Evolutionary conservation across 2,113 vertebrate genomes (phyloP), one percentile per base, ranked within the genome.

Genomic region (Epinephelus fuscoguttatus): DNA sequence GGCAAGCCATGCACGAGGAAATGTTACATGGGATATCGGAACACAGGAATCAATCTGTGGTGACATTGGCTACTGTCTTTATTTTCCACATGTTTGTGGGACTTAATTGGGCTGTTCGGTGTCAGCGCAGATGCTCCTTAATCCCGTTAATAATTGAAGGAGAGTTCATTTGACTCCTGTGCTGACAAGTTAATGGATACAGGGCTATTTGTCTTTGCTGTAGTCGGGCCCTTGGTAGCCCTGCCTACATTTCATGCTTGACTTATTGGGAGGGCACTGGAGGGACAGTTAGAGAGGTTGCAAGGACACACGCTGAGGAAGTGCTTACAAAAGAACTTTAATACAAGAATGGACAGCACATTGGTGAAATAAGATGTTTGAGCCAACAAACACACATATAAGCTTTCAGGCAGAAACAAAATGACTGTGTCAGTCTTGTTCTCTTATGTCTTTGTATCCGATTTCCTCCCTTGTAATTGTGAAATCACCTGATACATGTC

Each of bases 171-270:
- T 87, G 82, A 90, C 81, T 83, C 47, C 21, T 69, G 23, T 75
- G 79, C 67, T 90, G 91, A 92, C 87, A 92, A 81, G 66, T 75
- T 90, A 86, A 92, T 91, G 81, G 77, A 85, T 84, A 73, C 81
- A 69, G 66, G 78, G 70, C 68, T 60, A 62, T 89, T 82, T 84
- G 70, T 92, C 85, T 92, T 69, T 62, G 62, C 69, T 85, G 67
- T 70, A 55, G 68, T 72, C 50, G 4, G 42, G 82, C 85, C 42
- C 47, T 88, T 55, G 57, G 70, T 86, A 88, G 85, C 84, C 84
- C 84, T 84, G 68, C 77, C 88, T 81, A 87, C 70, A 88, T 92
- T 91, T 91, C 81, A 93, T 73, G 85, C 80, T 84, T 86, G 86
- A 90, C 75, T 91, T 91, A 91, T 87, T 87, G 68, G 73, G 63